Base-by-base conservation (phyloP, 2,888 invertebrate genomes). In the Drosophila buzzatii region DNA sequence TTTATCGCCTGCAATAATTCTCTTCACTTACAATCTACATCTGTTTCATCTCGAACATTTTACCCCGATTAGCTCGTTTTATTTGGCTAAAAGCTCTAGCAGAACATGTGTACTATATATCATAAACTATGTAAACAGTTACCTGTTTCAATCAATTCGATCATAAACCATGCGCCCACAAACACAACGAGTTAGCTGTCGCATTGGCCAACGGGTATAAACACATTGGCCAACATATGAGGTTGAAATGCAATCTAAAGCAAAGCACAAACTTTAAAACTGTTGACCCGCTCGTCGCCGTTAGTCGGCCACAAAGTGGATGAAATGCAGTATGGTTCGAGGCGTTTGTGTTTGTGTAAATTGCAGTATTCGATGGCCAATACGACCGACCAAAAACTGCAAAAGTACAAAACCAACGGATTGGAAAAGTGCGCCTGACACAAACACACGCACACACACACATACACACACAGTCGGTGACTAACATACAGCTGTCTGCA, bases 331-430 rank as follows among this genome's bases (percentile, higher is more conserved):
- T 0, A 98, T 97, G 2, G 92, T 0, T 98, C 97, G 2, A 98
- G 95, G 74, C 98, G 53, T n/a, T 6, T 31, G 49, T n/a, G 94
- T 92, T 96, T 96, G 84, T 98, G 98, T 44, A 98, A 93, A 91
- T 97, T 97, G 82, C 97, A 97, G 91, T 96, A 96, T 92, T 98
- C 98, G 4, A 98, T 96, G 0, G 97, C 97, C 4, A 97, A 96
- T 0, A 98, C 97, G 61, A 98, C 96, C 91, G 97, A 51, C 42
- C 51, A 52, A 66, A 98, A 94, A 27, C 98, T 97, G 0, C 97
- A 97, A 92, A 97, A 95, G 91, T 97, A 97, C 96, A 97, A 96
- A 95, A 96, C 95, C 90, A 96, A 96, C 0, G 96, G 96, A 85
- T 96, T 95, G 92, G 96, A 96, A 89, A 97, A 95, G 91, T 97